phyloP scores from a whole-genome alignment of 2,888 invertebrate genomes.

The Itoplectis maculator region DNA sequence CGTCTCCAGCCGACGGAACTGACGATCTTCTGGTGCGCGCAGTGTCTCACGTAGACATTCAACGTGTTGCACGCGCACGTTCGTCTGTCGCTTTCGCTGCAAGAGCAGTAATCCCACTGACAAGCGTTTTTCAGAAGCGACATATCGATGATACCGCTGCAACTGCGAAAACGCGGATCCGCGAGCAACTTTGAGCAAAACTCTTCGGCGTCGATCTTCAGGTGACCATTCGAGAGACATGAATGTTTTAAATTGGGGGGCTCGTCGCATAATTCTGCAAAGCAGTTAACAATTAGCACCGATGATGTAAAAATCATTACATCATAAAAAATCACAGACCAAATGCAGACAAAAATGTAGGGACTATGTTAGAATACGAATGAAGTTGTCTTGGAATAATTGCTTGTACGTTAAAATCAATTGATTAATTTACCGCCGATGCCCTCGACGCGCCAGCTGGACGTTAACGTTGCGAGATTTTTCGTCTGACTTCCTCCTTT shows the following conservation, averaged over 20 bases:
- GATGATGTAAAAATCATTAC: too few relatives aligned
- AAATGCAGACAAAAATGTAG: too few relatives aligned
- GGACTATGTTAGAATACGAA: neutral
- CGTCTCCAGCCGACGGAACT: constrained; percentile 91
- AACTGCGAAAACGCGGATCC: constrained; percentile 88
- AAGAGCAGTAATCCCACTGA: constrained; percentile 92
- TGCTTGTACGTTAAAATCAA: neutral
- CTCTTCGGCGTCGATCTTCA: constrained; percentile 85
- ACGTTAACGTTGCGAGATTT: constrained; percentile 85
- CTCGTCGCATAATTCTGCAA: constrained; percentile 87
- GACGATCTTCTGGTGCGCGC: constrained; percentile 88
- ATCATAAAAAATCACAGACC: neutral
- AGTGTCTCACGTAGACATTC: constrained; percentile 92
- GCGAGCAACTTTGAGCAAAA: constrained; percentile 88
- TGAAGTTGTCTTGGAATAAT: neutral
- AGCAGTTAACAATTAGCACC: constrained; percentile 27
- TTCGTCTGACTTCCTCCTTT: constrained; percentile 86
- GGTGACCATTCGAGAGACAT: constrained; percentile 84
- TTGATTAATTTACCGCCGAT: constrained; percentile 84
- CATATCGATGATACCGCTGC: constrained; percentile 89
- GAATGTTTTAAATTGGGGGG: constrained; percentile 85
- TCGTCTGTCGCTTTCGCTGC: constrained; percentile 85
- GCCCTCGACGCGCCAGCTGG: constrained; percentile 87
- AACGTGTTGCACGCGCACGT: constrained; percentile 92
- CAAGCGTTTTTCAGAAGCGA: constrained; percentile 90